Conservation (phyloP, 1,140 invertebrate genomes). For the Mylabris phalerata region DNA sequence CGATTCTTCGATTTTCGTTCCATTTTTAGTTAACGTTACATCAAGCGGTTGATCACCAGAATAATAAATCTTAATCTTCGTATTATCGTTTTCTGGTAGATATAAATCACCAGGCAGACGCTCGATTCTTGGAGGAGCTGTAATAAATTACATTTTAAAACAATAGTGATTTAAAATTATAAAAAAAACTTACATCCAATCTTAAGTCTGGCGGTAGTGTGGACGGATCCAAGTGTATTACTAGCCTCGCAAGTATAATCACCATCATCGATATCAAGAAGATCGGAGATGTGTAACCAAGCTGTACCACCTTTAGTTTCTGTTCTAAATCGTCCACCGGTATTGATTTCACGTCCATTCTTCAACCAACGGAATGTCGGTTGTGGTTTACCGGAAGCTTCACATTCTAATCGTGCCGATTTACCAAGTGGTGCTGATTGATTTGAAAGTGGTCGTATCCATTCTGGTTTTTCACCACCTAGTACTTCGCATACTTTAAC, state of each 20-base stretch:
- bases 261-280: slow-evolving; percentile 88
- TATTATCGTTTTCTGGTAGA: slow-evolving; percentile 88
- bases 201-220: slow-evolving; percentile 77
- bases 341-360: slow-evolving; percentile 79
- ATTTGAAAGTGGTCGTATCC: slow-evolving; percentile 73
- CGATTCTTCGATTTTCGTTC: slow-evolving; percentile 67
- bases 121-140: slow-evolving; percentile 88
- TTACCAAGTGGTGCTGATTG: slow-evolving; percentile 76
- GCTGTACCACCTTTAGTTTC: slow-evolving; percentile 75
- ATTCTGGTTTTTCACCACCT: slow-evolving; percentile 89
- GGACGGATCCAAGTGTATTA: slow-evolving; percentile 85
- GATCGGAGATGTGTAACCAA: slow-evolving; percentile 81
- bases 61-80: slow-evolving; percentile 91
- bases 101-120: slow-evolving; percentile 84
- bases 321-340: slow-evolving; percentile 62
- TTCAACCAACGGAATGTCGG: slow-evolving; percentile 88
- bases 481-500: slow-evolving; percentile 82
- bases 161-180: neutral
- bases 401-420: slow-evolving; percentile 76
- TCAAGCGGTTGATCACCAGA: slow-evolving; percentile 88
- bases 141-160: slow-evolving; percentile 14
- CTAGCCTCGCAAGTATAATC: slow-evolving; percentile 94
- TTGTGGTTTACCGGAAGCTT: slow-evolving; percentile 84
- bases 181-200: slow-evolving; percentile 66
- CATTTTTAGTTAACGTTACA: slow-evolving; percentile 75